These are phyloP conservation scores for Heliconius cydno DNA, from an alignment of 2,888 invertebrate genomes.

Conservation along the genomic window DNA sequence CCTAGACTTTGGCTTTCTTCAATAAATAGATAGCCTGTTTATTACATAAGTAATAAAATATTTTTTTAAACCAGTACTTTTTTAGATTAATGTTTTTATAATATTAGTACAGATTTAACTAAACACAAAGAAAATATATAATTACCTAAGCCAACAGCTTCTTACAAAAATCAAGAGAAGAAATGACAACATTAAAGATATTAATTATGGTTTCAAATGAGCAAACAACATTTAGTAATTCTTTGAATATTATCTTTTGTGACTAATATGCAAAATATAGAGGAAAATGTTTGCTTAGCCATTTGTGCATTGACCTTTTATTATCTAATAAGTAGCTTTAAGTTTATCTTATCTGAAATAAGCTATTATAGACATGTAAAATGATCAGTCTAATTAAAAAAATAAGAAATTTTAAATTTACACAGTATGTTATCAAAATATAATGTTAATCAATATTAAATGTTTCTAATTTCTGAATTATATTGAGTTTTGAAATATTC, in stretches of 20 bases:
- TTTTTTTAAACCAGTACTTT: too few relatives aligned
- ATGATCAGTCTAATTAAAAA: constrained; percentile 25
- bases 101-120: neutral
- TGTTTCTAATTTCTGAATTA: too few relatives aligned
- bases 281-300: constrained; percentile 46
- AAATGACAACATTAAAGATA: constrained; percentile 15
- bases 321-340: constrained; percentile 34
- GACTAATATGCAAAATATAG: constrained; percentile 55
- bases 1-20: neutral
- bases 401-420: too few relatives aligned
- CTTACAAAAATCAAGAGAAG: neutral
- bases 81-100: neutral
- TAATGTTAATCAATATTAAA: too few relatives aligned
- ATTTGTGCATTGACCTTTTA: constrained; percentile 48
- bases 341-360: neutral
- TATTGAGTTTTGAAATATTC: too few relatives aligned
- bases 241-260: constrained; percentile 55
- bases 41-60: too few relatives aligned
- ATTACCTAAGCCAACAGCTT: neutral
- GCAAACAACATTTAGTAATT: constrained; percentile 56
- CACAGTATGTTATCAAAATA: too few relatives aligned
- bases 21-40: too few relatives aligned
- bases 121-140: neutral
- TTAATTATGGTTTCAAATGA: constrained; percentile 45
- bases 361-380: neutral